Evolutionary conservation across 2,888 invertebrate genomes (phyloP).

Genomic region (Pyrochroa serraticornis): DNA sequence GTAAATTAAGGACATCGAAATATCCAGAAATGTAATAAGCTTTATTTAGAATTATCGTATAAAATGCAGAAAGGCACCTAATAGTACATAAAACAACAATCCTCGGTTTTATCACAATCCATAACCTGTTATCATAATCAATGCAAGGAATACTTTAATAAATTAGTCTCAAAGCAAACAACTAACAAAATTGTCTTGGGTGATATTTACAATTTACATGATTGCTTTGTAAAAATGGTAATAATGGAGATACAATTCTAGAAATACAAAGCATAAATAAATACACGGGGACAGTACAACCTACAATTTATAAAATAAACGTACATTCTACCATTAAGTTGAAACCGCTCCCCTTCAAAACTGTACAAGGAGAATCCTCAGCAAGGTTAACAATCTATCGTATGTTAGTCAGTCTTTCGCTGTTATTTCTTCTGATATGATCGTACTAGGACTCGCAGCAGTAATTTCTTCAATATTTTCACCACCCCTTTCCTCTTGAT

Average conservation of each 20-base stretch:
- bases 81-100: conserved; percentile 20
- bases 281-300: background rate
- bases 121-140: conserved; percentile 18
- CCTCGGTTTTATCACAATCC: conserved; percentile 23
- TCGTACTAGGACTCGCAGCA: background rate
- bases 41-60: conserved; percentile 27
- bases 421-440: conserved; percentile 3
- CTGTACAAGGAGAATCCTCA: background rate
- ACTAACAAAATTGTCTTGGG: too few relatives aligned
- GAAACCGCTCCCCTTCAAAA: background rate
- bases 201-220: conserved; percentile 7
- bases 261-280: conserved; percentile 3
- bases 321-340: background rate
- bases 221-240: background rate
- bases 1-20: background rate
- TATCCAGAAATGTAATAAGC: conserved; percentile 6
- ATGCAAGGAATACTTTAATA: background rate
- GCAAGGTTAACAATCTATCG: background rate
- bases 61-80: conserved; percentile 37
- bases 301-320: background rate
- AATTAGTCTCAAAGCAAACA: background rate
- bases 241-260: background rate
- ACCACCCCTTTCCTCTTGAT: background rate
- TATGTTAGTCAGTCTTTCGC: conserved; percentile 24
- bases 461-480: background rate